Evolutionary conservation across 2,797 vertebrate genomes (phyloP).

Genomic region (Thamnophis elegans): DNA sequence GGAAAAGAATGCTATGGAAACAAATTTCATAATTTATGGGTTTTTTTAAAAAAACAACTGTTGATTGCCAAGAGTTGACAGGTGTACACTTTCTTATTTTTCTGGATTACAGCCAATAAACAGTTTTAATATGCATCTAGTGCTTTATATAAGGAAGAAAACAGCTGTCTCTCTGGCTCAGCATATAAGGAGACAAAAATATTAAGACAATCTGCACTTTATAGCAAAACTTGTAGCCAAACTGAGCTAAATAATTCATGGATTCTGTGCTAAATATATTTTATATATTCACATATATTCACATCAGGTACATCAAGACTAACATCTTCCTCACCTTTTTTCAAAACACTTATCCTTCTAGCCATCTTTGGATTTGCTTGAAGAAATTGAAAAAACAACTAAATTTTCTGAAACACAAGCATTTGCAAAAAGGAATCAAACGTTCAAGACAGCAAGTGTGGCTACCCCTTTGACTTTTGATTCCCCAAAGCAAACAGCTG

Average conservation of each 20-base stretch:
- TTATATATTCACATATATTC: constrained; percentile 6
- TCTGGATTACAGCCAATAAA: constrained; percentile 70
- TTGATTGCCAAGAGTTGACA: constrained; percentile 70
- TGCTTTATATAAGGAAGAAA: constrained; percentile 64
- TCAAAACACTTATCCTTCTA: not conserved
- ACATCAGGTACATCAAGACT: not conserved
- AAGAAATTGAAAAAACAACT: not conserved
- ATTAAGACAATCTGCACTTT: constrained; percentile 46
- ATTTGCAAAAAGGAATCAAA: not conserved
- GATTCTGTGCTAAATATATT: constrained; percentile 15
- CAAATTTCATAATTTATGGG: constrained; percentile 64
- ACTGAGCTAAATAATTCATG: constrained; percentile 43
- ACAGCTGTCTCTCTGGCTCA: constrained; percentile 68
- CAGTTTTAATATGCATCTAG: constrained; percentile 60
- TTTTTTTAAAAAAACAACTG: not conserved
- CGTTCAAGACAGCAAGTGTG: not conserved
- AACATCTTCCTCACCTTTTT: not conserved
- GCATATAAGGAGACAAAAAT: constrained; percentile 53
- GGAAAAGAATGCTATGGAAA: constrained; percentile 64
- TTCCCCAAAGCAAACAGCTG: not conserved
- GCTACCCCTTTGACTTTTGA: not conserved
- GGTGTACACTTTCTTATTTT: constrained; percentile 72
- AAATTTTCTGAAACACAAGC: not conserved
- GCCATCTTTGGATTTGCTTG: not conserved
- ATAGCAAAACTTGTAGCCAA: constrained; percentile 47